A percentile compares a stretch with the other conserved stretches of the same genome.
phyloP scores from a whole-genome alignment of 1,140 invertebrate genomes.

The Anagrus nilaparvatae region DNA sequence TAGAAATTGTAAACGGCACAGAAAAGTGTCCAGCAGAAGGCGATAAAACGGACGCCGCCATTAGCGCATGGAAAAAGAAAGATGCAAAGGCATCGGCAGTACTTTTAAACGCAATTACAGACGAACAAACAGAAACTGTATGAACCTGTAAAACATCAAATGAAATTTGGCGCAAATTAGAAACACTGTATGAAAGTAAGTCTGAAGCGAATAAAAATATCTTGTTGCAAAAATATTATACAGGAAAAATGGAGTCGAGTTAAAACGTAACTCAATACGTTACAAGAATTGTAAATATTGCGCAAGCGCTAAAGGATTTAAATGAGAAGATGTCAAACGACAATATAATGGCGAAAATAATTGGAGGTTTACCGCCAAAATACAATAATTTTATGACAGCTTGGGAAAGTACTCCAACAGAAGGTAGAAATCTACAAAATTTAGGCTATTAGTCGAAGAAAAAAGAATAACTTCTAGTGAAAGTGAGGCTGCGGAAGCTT shows the following conservation, averaged over 20 bases:
- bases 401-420: slow-evolving; percentile 22
- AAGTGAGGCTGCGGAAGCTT: too few species aligned
- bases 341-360: slow-evolving; percentile 25
- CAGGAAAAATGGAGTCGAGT: slow-evolving; percentile 1
- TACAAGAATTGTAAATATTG: slow-evolving; percentile 15
- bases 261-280: neutral
- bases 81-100: too few species aligned
- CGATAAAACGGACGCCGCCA: too few species aligned
- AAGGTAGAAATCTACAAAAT: slow-evolving; percentile 26
- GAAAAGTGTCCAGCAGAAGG: too few species aligned
- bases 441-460: too few species aligned
- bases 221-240: slow-evolving; percentile 17
- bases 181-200: slow-evolving; percentile 18
- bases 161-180: slow-evolving; percentile 19
- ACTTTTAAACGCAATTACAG: too few species aligned
- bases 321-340: slow-evolving; percentile 21
- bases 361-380: slow-evolving; percentile 23
- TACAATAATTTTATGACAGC: slow-evolving; percentile 21
- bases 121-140: too few species aligned
- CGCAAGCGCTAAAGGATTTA: slow-evolving; percentile 17
- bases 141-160: slow-evolving; percentile 18
- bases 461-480: too few species aligned
- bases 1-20: too few species aligned
- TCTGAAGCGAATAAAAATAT: slow-evolving; percentile 11
- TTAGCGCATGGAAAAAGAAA: too few species aligned